These are phyloP conservation scores for Hydraecia micacea DNA, from an alignment of 2,888 invertebrate species.

Conservation along the genomic window DNA sequence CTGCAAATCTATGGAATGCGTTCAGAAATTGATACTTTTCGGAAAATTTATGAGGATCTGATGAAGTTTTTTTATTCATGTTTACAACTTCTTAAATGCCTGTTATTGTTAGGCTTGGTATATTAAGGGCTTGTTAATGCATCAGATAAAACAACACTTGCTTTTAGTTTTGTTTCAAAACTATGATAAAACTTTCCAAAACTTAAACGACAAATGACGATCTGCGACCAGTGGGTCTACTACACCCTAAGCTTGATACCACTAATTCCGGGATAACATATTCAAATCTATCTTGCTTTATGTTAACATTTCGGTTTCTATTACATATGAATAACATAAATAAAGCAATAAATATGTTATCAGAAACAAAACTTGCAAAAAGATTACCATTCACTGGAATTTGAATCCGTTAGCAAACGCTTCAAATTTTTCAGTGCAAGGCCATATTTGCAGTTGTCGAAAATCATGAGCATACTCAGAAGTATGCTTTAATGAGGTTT, in stretches of 20 bases:
- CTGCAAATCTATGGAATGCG: conserved; percentile 43
- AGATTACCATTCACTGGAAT: conserved; percentile 16
- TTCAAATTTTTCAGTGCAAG: background rate
- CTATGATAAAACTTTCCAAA: too few species aligned
- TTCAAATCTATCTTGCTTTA: background rate
- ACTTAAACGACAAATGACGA: too few species aligned
- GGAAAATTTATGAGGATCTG: background rate
- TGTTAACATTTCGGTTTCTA: too few species aligned
- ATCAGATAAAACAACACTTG: background rate
- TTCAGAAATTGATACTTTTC: conserved; percentile 11
- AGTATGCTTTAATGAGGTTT: background rate
- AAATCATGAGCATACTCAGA: background rate
- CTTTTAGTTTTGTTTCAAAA: background rate
- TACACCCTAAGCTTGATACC: too few species aligned
- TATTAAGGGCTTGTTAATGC: background rate
- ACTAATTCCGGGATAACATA: background rate
- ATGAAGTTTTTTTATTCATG: background rate
- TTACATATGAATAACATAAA: too few species aligned
- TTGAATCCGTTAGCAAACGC: conserved; percentile 19
- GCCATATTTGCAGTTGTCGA: background rate
- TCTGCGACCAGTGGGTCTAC: too few species aligned
- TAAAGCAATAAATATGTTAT: conserved; percentile 7
- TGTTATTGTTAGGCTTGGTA: background rate
- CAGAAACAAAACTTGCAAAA: conserved; percentile 4
- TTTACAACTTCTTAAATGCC: background rate